These are phyloP conservation scores for Eulithis testata DNA, from an alignment of 2,888 invertebrate genomes.

Conservation along the genomic window DNA sequence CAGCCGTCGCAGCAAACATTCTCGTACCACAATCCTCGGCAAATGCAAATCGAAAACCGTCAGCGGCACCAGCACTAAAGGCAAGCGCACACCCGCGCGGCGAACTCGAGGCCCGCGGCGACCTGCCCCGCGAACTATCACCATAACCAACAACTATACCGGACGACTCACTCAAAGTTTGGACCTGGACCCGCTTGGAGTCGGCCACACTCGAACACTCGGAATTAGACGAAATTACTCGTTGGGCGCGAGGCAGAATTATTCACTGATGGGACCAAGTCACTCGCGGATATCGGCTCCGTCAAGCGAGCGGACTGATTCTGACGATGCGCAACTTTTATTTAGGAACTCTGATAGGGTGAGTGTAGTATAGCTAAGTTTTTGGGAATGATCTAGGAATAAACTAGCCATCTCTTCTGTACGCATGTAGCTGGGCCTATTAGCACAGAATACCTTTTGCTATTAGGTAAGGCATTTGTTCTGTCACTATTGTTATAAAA, in stretches of 20 bases:
- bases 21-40: conserved; percentile 52
- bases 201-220: conserved; percentile 6
- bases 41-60: conserved; percentile 53
- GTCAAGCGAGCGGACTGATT: conserved; percentile 75
- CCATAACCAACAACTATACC: conserved; percentile 20
- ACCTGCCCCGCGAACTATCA: conserved; percentile 40
- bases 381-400: too few relatives aligned
- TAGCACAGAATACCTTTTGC: too few relatives aligned
- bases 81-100: conserved; percentile 52
- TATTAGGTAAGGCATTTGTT: too few relatives aligned
- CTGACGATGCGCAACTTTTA: conserved; percentile 65
- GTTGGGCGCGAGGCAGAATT: conserved; percentile 13
- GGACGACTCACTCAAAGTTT: conserved; percentile 36
- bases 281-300: conserved; percentile 65
- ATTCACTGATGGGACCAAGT: conserved; percentile 11
- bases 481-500: too few relatives aligned
- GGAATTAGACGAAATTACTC: conserved; percentile 3
- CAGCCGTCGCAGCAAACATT: conserved; percentile 66
- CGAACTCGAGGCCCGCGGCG: conserved; percentile 53
- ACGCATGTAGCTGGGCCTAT: too few relatives aligned
- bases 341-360: conserved; percentile 49
- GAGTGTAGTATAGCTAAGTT: too few relatives aligned
- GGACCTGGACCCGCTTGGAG: conserved; percentile 24
- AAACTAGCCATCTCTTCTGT: too few relatives aligned
- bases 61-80: conserved; percentile 46